Conservation (phyloP, 1,140 invertebrate species). For the Drosophila kepulauana region DNA sequence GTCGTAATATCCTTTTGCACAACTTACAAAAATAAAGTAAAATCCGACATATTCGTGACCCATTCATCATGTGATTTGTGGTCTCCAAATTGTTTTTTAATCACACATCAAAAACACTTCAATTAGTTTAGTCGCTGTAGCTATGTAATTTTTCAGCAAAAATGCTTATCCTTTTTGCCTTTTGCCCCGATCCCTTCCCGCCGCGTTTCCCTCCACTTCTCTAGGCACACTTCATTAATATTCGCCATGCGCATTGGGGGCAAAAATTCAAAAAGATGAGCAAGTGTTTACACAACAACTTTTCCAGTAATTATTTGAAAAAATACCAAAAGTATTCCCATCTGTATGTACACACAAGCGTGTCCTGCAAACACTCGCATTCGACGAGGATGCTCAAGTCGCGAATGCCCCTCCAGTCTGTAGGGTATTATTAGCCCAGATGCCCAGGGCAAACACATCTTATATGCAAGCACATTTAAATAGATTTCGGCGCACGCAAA, state of each 20-base stretch:
- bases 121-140: conserved; percentile 10
- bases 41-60: conserved; percentile 20
- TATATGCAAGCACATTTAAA: not conserved
- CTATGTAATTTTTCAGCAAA: conserved; percentile 27
- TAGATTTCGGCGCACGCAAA: not conserved
- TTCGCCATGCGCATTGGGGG: conserved; percentile 15
- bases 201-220: not conserved
- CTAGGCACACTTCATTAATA: not conserved
- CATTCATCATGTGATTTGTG: conserved; percentile 29
- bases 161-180: conserved; percentile 14
- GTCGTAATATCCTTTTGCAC: not conserved
- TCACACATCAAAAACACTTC: conserved; percentile 17
- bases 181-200: not conserved
- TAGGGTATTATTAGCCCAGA: not conserved
- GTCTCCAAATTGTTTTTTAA: not conserved
- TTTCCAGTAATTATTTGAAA: conserved; percentile 6
- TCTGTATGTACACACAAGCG: not conserved
- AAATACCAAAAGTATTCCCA: conserved; percentile 6
- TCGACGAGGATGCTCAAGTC: not conserved
- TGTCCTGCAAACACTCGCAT: not conserved
- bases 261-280: conserved; percentile 3
- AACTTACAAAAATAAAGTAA: conserved; percentile 39
- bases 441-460: not conserved
- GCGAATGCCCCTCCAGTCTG: not conserved
- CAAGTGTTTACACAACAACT: conserved; percentile 22